A percentile compares a stretch with the other conserved stretches of the same genome.
phyloP scores from a whole-genome alignment of 1,140 invertebrate genomes.

The Bombus soroeensis region DNA sequence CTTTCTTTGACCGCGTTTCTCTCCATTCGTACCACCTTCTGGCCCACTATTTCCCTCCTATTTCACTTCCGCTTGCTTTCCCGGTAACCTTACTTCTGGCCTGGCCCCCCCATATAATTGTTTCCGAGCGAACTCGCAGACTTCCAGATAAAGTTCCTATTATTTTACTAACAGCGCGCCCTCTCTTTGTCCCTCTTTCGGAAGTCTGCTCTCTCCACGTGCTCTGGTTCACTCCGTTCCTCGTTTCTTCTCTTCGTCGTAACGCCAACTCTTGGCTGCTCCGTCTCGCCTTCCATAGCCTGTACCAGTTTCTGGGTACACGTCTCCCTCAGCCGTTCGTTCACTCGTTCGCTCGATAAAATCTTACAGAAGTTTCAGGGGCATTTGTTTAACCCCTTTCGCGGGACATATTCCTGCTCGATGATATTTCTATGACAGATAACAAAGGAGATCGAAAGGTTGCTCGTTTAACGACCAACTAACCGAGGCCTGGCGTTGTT shows the following conservation, averaged over 20 bases:
- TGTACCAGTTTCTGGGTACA: neutral
- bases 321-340: neutral
- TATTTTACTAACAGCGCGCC: slow-evolving; percentile 65
- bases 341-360: slow-evolving; percentile 55
- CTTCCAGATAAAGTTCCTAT: slow-evolving; percentile 70
- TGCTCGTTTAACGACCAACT: neutral
- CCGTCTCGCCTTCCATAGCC: neutral
- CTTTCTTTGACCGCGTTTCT: neutral
- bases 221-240: neutral
- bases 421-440: neutral
- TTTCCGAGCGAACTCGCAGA: slow-evolving; percentile 68
- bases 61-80: slow-evolving; percentile 10
- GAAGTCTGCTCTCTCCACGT: neutral
- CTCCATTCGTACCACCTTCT: neutral
- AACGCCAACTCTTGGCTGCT: neutral
- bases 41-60: slow-evolving; percentile 21
- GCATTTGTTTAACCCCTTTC: slow-evolving; percentile 56
- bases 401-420: neutral
- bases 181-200: neutral
- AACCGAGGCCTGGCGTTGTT: neutral
- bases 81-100: slow-evolving; percentile 25
- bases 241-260: neutral
- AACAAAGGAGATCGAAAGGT: neutral
- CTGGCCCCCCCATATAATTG: slow-evolving; percentile 61
- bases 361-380: slow-evolving; percentile 44